These are phyloP conservation scores for Drosophila recens DNA, from an alignment of 2,888 invertebrate species.

Conservation along the genomic window DNA sequence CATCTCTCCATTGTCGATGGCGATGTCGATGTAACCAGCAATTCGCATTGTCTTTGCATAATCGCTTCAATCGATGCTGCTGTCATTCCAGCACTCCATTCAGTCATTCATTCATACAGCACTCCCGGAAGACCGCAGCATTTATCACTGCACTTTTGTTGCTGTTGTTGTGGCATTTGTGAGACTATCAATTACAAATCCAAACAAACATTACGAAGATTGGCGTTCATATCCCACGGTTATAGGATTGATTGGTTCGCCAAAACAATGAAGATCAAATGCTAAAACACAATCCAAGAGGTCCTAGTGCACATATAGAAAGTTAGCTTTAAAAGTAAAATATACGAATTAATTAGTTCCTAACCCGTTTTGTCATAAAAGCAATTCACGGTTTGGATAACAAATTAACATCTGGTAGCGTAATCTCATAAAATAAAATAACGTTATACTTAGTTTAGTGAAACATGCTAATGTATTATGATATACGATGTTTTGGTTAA, in stretches of 20 bases:
- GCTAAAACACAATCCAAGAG: neutral
- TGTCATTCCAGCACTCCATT: slow-evolving; percentile 49
- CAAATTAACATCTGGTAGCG: no score
- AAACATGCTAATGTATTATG: no score
- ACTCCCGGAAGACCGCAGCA: slow-evolving; percentile 64
- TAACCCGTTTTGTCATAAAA: no score
- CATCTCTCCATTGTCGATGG: no score
- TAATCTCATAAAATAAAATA: no score
- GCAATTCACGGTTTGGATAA: no score
- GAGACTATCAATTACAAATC: slow-evolving; percentile 54
- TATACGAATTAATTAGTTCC: neutral
- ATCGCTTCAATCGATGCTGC: slow-evolving; percentile 44
- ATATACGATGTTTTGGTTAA: no score
- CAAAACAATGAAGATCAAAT: slow-evolving; percentile 22
- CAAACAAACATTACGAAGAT: neutral
- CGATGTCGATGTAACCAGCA: slow-evolving; percentile 45
- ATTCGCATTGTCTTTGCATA: slow-evolving; percentile 48
- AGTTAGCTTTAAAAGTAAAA: neutral
- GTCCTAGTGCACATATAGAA: neutral
- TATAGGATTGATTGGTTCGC: slow-evolving; percentile 42
- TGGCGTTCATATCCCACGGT: slow-evolving; percentile 54
- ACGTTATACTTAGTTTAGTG: no score
- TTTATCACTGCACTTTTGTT: slow-evolving; percentile 36
- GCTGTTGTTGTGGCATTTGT: slow-evolving; percentile 42
- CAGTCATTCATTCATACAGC: slow-evolving; percentile 26